Conservation (phyloP, 2,113 vertebrate genomes). For the Cryptomyrus ogoouensis region DNA sequence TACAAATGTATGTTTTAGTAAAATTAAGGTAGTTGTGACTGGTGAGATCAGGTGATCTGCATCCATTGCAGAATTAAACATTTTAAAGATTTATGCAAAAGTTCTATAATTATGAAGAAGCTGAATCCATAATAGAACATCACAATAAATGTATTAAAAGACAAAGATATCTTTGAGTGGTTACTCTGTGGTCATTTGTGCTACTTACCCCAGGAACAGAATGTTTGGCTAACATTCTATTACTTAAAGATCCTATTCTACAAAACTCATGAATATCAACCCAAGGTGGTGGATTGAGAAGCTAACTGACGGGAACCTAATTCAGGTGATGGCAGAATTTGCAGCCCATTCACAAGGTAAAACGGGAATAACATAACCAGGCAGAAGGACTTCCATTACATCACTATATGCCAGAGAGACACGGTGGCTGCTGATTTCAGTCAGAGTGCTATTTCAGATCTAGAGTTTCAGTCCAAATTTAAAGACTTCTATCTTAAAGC, state of each 20-base stretch:
- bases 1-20: neutral
- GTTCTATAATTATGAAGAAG: neutral
- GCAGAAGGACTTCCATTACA: neutral
- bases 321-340: neutral
- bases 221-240: neutral
- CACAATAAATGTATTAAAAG: neutral
- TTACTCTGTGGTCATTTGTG: neutral
- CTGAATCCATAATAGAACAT: neutral
- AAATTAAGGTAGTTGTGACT: neutral
- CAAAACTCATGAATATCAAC: neutral
- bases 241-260: neutral
- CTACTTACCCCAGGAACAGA: neutral
- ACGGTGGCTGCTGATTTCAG: neutral
- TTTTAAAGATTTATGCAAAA: neutral
- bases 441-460: neutral
- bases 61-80: neutral
- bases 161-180: neutral
- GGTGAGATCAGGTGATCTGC: neutral
- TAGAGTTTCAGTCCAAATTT: neutral
- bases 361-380: neutral
- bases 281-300: neutral
- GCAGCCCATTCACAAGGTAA: neutral
- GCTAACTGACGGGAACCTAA: neutral
- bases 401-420: neutral
- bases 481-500: neutral